Percentiles rank a stretch among this genome's conserved stretches.
These are phyloP conservation scores for Paramisgurnus dabryanus DNA, from an alignment of 2,113 vertebrate genomes.

Conservation along the genomic window DNA sequence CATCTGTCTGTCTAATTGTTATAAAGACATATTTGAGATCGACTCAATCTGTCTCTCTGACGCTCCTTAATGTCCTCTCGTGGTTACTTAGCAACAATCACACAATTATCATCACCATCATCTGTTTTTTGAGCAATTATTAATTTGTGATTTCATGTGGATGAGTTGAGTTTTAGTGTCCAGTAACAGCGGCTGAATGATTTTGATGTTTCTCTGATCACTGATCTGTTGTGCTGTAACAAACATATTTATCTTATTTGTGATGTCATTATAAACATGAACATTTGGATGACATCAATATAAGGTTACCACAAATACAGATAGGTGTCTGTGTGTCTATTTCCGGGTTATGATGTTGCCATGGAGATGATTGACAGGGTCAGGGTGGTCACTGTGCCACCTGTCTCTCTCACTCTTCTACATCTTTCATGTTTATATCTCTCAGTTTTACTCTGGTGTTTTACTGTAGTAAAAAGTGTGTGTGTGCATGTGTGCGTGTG, in stretches of 20 bases:
- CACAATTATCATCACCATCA: background rate
- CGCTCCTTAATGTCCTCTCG: too few species aligned
- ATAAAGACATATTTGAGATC: background rate
- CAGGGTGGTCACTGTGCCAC: constrained; percentile 31
- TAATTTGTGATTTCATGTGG: background rate
- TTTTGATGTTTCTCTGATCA: too few species aligned
- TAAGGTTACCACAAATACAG: background rate
- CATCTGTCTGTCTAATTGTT: background rate
- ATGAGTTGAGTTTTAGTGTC: too few species aligned
- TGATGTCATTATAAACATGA: too few species aligned
- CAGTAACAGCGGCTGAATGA: too few species aligned
- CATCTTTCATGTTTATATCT: background rate
- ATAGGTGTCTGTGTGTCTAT: constrained; percentile 6
- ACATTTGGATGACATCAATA: too few species aligned
- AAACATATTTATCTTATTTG: too few species aligned
- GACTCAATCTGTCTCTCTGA: background rate
- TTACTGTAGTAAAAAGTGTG: background rate
- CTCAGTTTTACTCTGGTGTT: background rate
- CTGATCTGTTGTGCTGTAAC: too few species aligned
- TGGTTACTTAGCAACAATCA: constrained; percentile 31
- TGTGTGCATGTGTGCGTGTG: too few species aligned
- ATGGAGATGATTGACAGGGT: constrained; percentile 44
- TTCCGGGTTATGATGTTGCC: constrained; percentile 26
- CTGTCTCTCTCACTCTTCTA: constrained; percentile 43
- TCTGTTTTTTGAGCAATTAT: background rate